Evolutionary conservation across 1,140 invertebrate species (phyloP), one percentile per base, ranked within the genome.

Genomic region (Fragariocoptes setiger): DNA sequence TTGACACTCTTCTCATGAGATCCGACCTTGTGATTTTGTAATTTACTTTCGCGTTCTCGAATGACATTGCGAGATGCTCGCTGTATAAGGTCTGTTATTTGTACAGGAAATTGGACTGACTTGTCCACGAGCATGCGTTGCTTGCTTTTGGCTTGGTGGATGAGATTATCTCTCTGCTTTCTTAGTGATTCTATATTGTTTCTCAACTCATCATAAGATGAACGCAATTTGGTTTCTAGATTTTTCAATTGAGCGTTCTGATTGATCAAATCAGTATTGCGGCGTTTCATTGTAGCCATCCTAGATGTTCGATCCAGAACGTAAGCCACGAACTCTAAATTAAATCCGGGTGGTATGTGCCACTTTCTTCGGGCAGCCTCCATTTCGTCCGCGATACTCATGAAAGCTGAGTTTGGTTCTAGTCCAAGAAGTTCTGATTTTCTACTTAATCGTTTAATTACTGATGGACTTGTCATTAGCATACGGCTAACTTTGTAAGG

Each of bases 361-460:
- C 82, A 86, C 50, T 86, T 86, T 51, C 80, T 82, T 4, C 74
- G 66, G 25, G 25, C 25, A 4, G 85, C 70, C 51, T 86, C 78
- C 1, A 71, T 69, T 2, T 82, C 54, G 2, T 72, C 70, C 25
- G 75, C 68, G 17, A 35, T 21, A 22, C 39, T 35, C 20, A 49
- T 45, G 15, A 46, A 38, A 66, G 63, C 3, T 69, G 72, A 13
- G 38, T 49, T 44, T 3, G 46, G 44, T 35, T 48, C 46, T 35
- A 88, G 67, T 1, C 80, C 83, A 71, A 86, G 82, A 8, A 85
- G 59, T 54, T 78, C 75, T 0, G 82, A 78, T 61, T 92, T 92
- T 35, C 64, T 63, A 39, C 76, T 58, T 42, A 92, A 65, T 47
- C 72, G 70, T 18, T 72, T 67, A 55, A 79, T 76, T 2, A 79